These are phyloP conservation scores for Crotalus viridis DNA, from an alignment of 2,113 vertebrate species.

Conservation along the genomic window DNA sequence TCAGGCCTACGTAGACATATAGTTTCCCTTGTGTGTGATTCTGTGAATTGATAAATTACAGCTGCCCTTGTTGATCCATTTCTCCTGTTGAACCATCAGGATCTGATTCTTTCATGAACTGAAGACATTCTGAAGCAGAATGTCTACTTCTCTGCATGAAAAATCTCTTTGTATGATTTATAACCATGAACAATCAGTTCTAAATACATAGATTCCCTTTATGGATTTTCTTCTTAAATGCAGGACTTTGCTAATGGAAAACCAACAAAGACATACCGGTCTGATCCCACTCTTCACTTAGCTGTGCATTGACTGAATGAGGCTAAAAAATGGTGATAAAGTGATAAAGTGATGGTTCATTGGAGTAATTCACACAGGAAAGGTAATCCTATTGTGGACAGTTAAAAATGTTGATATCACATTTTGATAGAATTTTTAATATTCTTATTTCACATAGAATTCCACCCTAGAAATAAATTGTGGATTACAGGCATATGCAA, in stretches of 20 bases:
- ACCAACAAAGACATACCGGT: not conserved
- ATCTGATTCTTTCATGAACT: not conserved
- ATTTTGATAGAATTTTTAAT: not conserved
- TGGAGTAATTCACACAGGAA: not conserved
- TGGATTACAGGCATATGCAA: not conserved
- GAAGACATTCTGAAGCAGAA: not conserved
- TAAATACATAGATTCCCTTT: not conserved
- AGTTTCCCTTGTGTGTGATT: not conserved
- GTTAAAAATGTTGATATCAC: not conserved
- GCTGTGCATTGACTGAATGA: not conserved
- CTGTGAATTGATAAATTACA: not conserved
- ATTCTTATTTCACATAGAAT: not conserved
- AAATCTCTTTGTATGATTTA: not conserved
- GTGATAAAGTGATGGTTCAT: not conserved
- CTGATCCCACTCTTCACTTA: not conserved
- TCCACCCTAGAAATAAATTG: not conserved
- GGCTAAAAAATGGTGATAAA: not conserved
- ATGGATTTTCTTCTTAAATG: not conserved
- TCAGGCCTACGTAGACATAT: not conserved
- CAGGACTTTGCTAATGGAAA: not conserved
- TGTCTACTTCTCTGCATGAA: not conserved
- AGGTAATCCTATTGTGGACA: not conserved
- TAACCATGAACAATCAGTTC: not conserved
- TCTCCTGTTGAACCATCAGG: not conserved
- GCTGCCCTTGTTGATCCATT: not conserved